Base-by-base conservation (phyloP, 2,113 vertebrate species). In the Garra rufa region DNA sequence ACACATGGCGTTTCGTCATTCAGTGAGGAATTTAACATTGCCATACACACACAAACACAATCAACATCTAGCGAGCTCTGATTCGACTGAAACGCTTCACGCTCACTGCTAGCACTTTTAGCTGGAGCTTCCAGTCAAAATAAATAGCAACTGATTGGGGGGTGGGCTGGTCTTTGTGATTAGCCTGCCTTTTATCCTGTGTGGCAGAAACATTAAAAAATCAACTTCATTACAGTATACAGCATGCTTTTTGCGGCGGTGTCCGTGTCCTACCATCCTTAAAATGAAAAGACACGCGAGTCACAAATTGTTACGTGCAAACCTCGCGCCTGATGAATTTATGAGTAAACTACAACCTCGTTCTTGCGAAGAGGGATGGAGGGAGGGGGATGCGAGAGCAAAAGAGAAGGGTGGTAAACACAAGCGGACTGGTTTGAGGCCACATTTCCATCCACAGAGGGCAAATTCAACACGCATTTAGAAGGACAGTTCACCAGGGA, bases 141-240 rank as follows among this genome's bases (percentile, higher is more conserved):
- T 74, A 84, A 80, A 82, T 65, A 83, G 61, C 59, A 57, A 67
- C 78, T 80, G 84, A 87, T 81, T 80, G 63, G 57, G 73, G 41
- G 76, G 65, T 43, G 41, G 77, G 74, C 57, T 48, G 55, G 73
- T 41, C 74, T 17, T 44, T 28, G 21, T 83, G 80, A 81, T 88
- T 85, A 80, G 80, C 15, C 59, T 59, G 61, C 28, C 48, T 86
- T 70, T 87, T 81, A 83, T 88, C 38, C 76, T 71, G 82, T 69
- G 71, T 86, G 83, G 59, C 86, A 86, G 87, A 17, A 81, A 78
- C 85, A 89, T 88, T 85, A 88, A 88, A 90, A 85, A 86, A 87
- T 88, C 59, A 70, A 81, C 86, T 88, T 88, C 86, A 88, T 88
- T 86, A 86, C 80, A 76, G 41, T 57, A 82, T 73, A 83, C 61